Base-by-base conservation (phyloP, 2,113 vertebrate species). In the Anas platyrhynchos region DNA sequence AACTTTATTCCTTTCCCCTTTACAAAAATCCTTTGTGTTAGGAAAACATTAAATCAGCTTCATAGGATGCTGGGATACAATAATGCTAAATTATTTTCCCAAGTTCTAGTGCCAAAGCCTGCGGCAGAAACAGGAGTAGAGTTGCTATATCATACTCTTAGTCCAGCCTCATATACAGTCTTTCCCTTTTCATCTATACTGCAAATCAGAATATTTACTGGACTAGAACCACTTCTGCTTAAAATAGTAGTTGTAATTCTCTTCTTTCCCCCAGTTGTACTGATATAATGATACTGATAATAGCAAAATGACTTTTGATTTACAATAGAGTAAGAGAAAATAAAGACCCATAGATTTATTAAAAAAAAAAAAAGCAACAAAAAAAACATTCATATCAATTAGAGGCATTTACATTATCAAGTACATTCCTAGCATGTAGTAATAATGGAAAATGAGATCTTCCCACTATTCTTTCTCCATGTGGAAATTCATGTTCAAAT, bases 371-470 rank as follows among this genome's bases (percentile, higher is more conserved):
- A 5, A 38, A 41, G 13, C 41, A 41, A 41, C 41, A 41, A 41
- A 41, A 41, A 41, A 41, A 41, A 13, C 41, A 41, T 41, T 71
- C 3, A 0, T 72, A 62, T 93, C 50, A 77, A 50, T 91, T 83
- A 86, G 48, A 88, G 27, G 31, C 69, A 72, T 88, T 94, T 92
- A 86, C n/a, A 38, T 52, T 67, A 13, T 81, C 43, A 86, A 81
- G 43, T 36, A 63, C 8, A 16, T 88, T 83, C 75, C 72, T 46
- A 74, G 56, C 54, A 31, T 56, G 46, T 84, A 71, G 13, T 81
- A 80, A 69, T 50, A 77, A 83, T 36, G 68, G 56, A 74, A 88
- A 96, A 88, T 50, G 34, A 83, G 91, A 86, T 86, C 56, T 78
- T 26, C 21, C 25, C 13, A 31, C 81, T 61, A 3, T 81, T 86